Evolutionary conservation across 2,113 vertebrate genomes (phyloP), one percentile per base, ranked within the genome.

Genomic region (Taurulus bubalis): DNA sequence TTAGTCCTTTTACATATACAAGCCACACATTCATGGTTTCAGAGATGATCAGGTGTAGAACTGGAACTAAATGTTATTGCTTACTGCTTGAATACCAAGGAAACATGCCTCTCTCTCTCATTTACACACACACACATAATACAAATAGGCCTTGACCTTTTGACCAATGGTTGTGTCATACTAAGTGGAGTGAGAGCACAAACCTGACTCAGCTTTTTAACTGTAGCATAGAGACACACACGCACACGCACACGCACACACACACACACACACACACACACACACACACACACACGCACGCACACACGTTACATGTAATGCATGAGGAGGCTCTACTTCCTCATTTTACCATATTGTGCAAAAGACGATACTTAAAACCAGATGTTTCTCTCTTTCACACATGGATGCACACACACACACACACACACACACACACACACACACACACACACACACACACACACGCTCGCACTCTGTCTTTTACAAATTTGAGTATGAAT

Each of bases 131-230:
- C 6, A 58, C 32, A 64, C 24, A n/a, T 26, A 45, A 59, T 40
- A 51, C 59, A 55, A 4, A 24, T 8, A 72, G 69, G 75, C 60
- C 49, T 67, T 51, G 71, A 85, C 71, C 84, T 85, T 85, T 77
- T 69, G 72, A 45, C 36, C 68, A 26, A 0, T 47, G 73, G 73
- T 70, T 12, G 20, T 77, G 73, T 83, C 72, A 73, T 84, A 53
- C 62, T 82, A 75, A 89, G 77, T 78, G 86, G 76, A 32, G 63
- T 40, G 42, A 73, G 68, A 82, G 68, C 58, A 82, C 63, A 75
- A 81, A 70, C 63, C 74, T 88, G 84, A 85, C 71, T 88, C 84
- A 89, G 88, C 88, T 75, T 14, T 85, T 87, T 68, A 83, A 36
- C 66, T 67, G 59, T 36, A 72, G 71, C 53, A 51, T 64, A 56